Evolutionary conservation across 2,888 invertebrate genomes (phyloP).

Genomic region (Luffia ferchaultella): DNA sequence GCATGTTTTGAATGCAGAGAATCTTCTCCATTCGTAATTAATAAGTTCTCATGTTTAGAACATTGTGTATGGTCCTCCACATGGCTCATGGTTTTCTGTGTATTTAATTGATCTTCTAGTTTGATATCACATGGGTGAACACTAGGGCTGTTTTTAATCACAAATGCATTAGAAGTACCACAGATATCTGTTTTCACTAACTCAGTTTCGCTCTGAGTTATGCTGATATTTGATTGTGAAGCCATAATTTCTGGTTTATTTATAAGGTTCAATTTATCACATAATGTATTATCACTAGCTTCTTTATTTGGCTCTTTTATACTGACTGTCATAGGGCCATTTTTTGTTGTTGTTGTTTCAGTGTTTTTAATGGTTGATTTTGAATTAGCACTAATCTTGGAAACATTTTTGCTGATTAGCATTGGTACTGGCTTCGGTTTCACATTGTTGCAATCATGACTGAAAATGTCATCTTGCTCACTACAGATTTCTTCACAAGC

Average conservation of each 20-base stretch:
- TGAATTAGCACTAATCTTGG: slow-evolving; percentile 34
- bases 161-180: not conserved
- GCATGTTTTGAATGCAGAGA: slow-evolving; percentile 38
- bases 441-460: slow-evolving; percentile 72
- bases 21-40: slow-evolving; percentile 43
- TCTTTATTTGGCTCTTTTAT: not conserved
- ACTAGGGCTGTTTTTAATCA: not conserved
- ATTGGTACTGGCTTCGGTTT: slow-evolving; percentile 59
- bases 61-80: slow-evolving; percentile 21
- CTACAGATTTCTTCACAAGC: slow-evolving; percentile 81
- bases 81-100: slow-evolving; percentile 20
- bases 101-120: not conserved
- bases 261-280: not conserved
- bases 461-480: slow-evolving; percentile 78
- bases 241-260: not conserved
- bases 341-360: slow-evolving; percentile 30
- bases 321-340: slow-evolving; percentile 29
- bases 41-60: slow-evolving; percentile 21
- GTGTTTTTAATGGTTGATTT: slow-evolving; percentile 28
- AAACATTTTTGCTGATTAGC: slow-evolving; percentile 49
- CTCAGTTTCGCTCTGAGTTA: not conserved
- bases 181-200: not conserved
- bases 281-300: slow-evolving; percentile 2
- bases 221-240: not conserved
- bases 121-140: not conserved